phyloP scores from a whole-genome alignment of 2,797 vertebrate genomes.

The Ammospiza maritima region DNA sequence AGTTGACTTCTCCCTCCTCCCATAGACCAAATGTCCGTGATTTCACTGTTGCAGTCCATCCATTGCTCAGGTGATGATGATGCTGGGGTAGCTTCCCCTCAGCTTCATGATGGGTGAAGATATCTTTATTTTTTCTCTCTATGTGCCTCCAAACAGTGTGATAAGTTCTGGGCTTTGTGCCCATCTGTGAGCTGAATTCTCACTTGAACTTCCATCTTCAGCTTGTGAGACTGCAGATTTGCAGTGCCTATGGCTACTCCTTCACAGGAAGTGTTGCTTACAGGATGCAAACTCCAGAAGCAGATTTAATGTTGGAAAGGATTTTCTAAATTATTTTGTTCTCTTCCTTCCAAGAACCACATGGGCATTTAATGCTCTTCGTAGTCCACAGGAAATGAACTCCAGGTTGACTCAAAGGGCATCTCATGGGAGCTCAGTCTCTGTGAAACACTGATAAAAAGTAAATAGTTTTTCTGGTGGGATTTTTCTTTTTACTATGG shows the following conservation, averaged over 20 bases:
- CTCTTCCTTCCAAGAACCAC: background rate
- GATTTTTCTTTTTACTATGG: background rate
- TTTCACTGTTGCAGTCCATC: background rate
- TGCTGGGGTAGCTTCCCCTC: background rate
- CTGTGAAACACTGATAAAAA: background rate
- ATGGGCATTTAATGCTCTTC: background rate
- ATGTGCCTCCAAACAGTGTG: background rate
- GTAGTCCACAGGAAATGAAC: slow-evolving; percentile 1
- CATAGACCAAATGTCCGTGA: accelerated
- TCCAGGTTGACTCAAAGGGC: background rate
- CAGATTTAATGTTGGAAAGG: background rate
- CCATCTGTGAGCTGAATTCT: background rate
- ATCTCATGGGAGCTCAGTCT: background rate
- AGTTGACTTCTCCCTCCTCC: background rate
- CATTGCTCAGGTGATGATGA: background rate
- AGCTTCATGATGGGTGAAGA: background rate
- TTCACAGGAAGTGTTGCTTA: background rate
- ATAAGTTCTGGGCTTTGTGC: background rate
- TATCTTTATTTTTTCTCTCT: background rate
- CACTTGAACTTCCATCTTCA: background rate
- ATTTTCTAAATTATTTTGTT: background rate
- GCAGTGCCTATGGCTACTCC: background rate
- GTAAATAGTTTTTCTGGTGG: background rate
- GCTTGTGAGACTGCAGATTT: background rate
- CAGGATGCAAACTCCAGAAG: background rate